phyloP scores from a whole-genome alignment of 1,140 invertebrate genomes.

The Neelides sp. region DNA sequence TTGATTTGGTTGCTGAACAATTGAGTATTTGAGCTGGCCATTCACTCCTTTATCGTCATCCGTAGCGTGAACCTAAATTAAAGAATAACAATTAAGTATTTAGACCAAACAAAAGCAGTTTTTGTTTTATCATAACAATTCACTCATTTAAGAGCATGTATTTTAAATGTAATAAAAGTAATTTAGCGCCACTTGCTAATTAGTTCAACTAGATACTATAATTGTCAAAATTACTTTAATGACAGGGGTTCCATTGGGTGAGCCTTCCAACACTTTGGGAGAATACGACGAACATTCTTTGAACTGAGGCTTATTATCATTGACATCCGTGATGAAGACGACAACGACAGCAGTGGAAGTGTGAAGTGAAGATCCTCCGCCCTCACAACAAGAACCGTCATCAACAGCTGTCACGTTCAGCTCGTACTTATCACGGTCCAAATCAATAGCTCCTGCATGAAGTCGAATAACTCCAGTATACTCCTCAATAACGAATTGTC shows the following conservation, averaged over 20 bases:
- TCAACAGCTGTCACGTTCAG: conserved; percentile 87
- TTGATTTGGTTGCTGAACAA: conserved; percentile 90
- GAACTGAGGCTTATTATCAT: conserved; percentile 73
- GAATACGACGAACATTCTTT: conserved; percentile 82
- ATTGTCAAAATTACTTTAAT: conserved; percentile 64
- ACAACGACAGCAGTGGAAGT: conserved; percentile 90
- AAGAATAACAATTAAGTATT: too few relatives aligned
- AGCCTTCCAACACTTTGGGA: conserved; percentile 83
- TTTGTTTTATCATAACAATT: too few relatives aligned
- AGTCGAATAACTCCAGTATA: conserved; percentile 86
- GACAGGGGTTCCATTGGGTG: conserved; percentile 78
- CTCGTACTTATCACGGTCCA: conserved; percentile 65
- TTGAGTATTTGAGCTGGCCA: conserved; percentile 85
- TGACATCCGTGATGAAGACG: conserved; percentile 90
- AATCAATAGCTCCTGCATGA: conserved; percentile 64
- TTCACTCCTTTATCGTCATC: conserved; percentile 90
- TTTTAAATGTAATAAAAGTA: too few relatives aligned
- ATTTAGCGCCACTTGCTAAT: conserved; percentile 3
- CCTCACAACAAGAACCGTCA: conserved; percentile 80
- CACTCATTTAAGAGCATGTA: too few relatives aligned
- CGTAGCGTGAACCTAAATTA: conserved; percentile 63
- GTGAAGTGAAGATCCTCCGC: conserved; percentile 70
- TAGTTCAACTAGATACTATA: neutral
- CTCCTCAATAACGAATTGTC: conserved; percentile 88
- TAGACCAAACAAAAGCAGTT: neutral